Conservation (phyloP, 2,113 vertebrate genomes). For the Psittacula cyanocephala region DNA sequence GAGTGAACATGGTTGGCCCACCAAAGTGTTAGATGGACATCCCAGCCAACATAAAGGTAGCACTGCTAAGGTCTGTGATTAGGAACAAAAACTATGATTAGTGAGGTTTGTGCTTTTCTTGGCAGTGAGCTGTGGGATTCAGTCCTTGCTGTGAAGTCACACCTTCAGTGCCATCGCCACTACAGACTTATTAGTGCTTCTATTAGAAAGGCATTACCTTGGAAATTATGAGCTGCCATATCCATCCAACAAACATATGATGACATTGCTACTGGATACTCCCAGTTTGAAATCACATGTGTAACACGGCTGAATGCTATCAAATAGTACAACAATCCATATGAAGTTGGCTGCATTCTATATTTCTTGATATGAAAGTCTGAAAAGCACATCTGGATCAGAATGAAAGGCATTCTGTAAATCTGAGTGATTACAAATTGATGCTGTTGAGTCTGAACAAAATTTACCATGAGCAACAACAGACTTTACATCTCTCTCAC, state of each 20-base stretch:
- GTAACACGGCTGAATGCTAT: neutral
- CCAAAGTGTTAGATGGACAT: neutral
- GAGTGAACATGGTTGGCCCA: neutral
- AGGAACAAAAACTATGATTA: neutral
- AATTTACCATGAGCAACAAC: neutral
- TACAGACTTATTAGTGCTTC: neutral
- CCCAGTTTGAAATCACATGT: accelerated
- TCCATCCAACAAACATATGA: accelerated
- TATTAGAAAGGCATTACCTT: neutral
- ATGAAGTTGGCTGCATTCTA: neutral
- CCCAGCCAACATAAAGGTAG: neutral
- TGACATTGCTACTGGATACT: neutral
- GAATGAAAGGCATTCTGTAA: neutral
- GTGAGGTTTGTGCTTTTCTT: neutral
- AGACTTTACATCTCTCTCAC: neutral
- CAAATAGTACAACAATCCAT: neutral
- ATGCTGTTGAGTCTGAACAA: neutral
- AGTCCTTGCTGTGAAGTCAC: neutral
- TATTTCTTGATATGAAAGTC: neutral
- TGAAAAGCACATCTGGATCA: neutral
- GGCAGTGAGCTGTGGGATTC: neutral
- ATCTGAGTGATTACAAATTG: neutral
- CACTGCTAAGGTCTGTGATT: neutral
- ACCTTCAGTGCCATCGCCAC: neutral
- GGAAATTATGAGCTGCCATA: neutral